phyloP scores from a whole-genome alignment of 2,888 invertebrate species.

The Dasypogon diadema region DNA sequence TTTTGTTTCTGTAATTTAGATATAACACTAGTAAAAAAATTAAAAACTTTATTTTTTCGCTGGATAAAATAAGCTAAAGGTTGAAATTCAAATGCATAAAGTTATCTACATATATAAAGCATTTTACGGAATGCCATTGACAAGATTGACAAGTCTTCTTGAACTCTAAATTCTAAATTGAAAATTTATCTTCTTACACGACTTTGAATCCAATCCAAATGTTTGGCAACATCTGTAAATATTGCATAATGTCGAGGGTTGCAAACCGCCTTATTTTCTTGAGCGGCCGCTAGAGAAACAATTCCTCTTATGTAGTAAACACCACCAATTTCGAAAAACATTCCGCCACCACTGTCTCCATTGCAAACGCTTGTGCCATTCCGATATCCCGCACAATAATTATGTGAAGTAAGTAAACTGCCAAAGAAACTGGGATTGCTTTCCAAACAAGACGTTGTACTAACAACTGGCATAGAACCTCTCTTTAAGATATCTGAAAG shows the following conservation, averaged over 20 bases:
- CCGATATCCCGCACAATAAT: constrained; percentile 57
- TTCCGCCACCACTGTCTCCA: constrained; percentile 71
- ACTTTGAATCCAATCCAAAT: constrained; percentile 62
- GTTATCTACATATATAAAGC: too few relatives aligned
- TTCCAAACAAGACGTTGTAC: constrained; percentile 61
- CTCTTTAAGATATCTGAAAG: constrained; percentile 61
- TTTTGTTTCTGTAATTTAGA: too few relatives aligned
- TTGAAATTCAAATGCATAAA: too few relatives aligned
- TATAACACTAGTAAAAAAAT: too few relatives aligned
- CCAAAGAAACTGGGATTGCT: constrained; percentile 56
- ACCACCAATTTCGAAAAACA: constrained; percentile 62
- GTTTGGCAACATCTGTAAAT: constrained; percentile 68
- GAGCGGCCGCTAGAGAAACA: constrained; percentile 54
- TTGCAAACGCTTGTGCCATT: constrained; percentile 70
- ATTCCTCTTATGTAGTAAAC: constrained; percentile 56
- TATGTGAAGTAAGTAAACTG: constrained; percentile 45
- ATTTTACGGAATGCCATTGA: too few relatives aligned
- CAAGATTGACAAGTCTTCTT: too few relatives aligned
- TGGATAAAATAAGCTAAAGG: too few relatives aligned
- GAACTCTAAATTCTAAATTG: too few relatives aligned
- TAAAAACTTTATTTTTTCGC: too few relatives aligned
- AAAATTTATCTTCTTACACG: too few relatives aligned
- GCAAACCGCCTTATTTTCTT: constrained; percentile 64
- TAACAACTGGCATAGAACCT: constrained; percentile 63
- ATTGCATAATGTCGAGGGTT: constrained; percentile 69